Base-by-base conservation (phyloP, 2,888 invertebrate species). In the Camponotus fellah region DNA sequence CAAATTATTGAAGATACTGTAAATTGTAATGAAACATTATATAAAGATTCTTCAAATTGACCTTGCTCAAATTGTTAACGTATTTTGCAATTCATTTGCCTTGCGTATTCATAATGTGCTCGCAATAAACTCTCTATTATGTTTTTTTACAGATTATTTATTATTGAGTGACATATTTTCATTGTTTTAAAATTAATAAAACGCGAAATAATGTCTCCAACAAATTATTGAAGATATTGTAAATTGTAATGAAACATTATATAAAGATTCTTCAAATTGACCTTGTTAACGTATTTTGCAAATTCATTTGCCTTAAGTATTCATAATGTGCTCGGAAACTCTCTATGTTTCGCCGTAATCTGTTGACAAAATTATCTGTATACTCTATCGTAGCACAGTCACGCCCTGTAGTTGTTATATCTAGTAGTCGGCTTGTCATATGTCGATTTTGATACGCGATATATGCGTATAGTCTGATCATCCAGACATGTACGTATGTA, bases 291-390 rank as follows among this genome's bases (percentile, higher is more conserved):
- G n/a, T n/a, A 5, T n/a, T 34, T 49, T 62, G 5, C 46, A 3
- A 3, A 75, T 64, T 58, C 37, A 34, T 46, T 62, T 4, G 4
- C 43, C 46, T 46, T 14, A 1, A 14, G 26, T 12, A 34, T 8
- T 56, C 9, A 37, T 68, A 40, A 66, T 8, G 12, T 56, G 26
- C 8, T 65, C 17, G 12, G n/a, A 40, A 56, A 66, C 17, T 37
- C 37, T 49, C 26, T 40, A 26, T 8, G 66, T 76, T 66, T 34
- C 49, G 46, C n/a, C 5, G 21, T 49, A 21, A 66, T 66, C 37
- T 53, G 12, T 77, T 26, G 17, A 4, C 26, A 56, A 56, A 12
- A 56, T 77, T 66, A 46, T 66, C 32, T 77, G 8, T 53, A 4
- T 72, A 56, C 49, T 68, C 26, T 5, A 68, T 68, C 40, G 26